These are phyloP conservation scores for Nasua narica DNA, from an alignment of 2,797 vertebrate genomes.

Conservation along the genomic window DNA sequence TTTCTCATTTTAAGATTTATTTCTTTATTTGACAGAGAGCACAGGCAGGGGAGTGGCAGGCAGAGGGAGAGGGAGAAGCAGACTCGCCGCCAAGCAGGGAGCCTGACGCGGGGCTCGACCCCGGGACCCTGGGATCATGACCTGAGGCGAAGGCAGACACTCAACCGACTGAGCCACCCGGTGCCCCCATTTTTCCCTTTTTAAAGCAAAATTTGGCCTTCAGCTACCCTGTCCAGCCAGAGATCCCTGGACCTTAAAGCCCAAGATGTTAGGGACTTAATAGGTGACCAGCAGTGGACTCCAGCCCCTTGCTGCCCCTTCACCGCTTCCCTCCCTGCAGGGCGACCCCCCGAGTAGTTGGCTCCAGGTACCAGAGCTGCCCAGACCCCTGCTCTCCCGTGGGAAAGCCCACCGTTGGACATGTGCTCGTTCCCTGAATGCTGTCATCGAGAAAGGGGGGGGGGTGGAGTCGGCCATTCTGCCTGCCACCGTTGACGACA, in stretches of 20 bases:
- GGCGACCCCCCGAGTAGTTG: rapidly evolving
- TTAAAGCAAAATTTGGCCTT: not conserved
- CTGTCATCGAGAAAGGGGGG: not conserved
- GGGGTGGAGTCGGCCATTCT: not conserved
- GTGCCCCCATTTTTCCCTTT: not conserved
- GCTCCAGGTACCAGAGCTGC: not conserved
- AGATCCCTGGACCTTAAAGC: not conserved
- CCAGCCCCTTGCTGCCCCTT: rapidly evolving
- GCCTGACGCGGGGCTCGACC: rapidly evolving
- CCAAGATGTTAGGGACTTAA: not conserved
- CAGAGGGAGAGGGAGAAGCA: not conserved
- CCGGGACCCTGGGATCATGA: not conserved
- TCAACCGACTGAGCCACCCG: no score
- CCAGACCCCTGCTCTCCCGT: rapidly evolving
- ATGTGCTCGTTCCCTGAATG: not conserved
- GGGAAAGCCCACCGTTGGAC: not conserved
- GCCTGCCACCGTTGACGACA: not conserved
- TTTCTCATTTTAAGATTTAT: not conserved
- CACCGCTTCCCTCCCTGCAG: not conserved
- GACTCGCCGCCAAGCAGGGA: not conserved
- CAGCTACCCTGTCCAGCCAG: not conserved
- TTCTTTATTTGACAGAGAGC: not conserved
- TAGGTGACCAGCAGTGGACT: no score
- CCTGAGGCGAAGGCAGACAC: not conserved
- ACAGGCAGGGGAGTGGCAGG: not conserved